phyloP scores from a whole-genome alignment of 2,888 invertebrate genomes.

The Cinara cedri region DNA sequence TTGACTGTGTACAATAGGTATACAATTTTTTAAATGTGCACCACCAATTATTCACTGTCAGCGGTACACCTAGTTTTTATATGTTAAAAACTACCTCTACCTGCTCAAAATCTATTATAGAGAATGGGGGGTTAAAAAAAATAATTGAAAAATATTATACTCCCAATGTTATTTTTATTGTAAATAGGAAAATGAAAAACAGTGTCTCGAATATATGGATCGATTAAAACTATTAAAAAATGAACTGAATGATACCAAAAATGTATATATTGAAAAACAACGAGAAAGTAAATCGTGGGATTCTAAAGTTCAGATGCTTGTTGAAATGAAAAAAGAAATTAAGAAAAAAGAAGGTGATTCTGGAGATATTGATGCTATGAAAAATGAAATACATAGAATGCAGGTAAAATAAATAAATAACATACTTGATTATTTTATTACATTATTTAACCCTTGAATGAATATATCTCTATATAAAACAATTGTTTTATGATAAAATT shows the following conservation, averaged over 20 bases:
- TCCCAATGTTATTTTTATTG: conserved; percentile 59
- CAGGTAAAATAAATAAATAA: conserved; percentile 66
- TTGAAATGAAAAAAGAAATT: conserved; percentile 74
- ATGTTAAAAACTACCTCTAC: no score
- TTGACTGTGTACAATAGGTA: no score
- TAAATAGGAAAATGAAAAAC: conserved; percentile 74
- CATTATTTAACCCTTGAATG: no score
- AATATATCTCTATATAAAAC: no score
- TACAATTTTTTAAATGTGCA: no score
- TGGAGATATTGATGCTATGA: conserved; percentile 79
- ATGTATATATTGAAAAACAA: conserved; percentile 70
- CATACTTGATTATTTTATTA: not conserved
- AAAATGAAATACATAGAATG: conserved; percentile 83
- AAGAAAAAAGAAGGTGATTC: conserved; percentile 70
- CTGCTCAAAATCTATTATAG: no score
- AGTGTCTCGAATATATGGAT: conserved; percentile 72
- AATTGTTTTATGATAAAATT: no score
- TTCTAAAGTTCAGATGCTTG: conserved; percentile 74
- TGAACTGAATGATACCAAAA: conserved; percentile 71
- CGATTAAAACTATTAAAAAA: conserved; percentile 72
- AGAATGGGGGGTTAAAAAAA: no score
- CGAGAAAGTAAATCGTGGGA: conserved; percentile 81
- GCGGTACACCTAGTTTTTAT: no score
- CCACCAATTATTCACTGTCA: no score
- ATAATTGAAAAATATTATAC: no score